These are phyloP conservation scores for Nomada ruficornis DNA, from an alignment of 2,888 invertebrate genomes.

Conservation along the genomic window DNA sequence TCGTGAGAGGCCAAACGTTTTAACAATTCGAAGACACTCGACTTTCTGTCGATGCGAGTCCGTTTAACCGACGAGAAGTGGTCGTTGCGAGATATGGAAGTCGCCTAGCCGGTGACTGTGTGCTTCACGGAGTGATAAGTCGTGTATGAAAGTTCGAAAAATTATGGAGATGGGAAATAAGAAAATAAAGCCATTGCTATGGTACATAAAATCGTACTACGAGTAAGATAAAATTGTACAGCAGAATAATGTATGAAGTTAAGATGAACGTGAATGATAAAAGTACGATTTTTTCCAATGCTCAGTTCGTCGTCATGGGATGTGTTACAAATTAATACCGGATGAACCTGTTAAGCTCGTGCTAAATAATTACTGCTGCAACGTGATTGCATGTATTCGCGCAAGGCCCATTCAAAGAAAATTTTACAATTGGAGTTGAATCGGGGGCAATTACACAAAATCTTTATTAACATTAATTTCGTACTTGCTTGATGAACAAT, in stretches of 20 bases:
- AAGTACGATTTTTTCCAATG: background rate
- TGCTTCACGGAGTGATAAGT: conserved; percentile 16
- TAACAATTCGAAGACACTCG: conserved; percentile 60
- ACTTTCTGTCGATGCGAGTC: conserved; percentile 64
- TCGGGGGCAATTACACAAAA: background rate
- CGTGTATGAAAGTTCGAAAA: background rate
- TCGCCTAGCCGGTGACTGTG: conserved; percentile 14
- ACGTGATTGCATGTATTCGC: background rate
- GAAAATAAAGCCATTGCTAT: background rate
- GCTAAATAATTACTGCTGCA: background rate
- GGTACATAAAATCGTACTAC: background rate
- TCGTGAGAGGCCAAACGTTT: conserved; percentile 37
- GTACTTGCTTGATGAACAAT: conserved; percentile 24
- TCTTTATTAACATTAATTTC: conserved; percentile 25
- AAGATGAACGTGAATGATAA: background rate
- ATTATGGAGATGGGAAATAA: background rate
- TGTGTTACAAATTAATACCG: background rate
- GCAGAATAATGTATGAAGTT: background rate
- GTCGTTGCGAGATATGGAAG: conserved; percentile 14
- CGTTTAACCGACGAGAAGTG: conserved; percentile 56
- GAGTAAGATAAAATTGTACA: background rate
- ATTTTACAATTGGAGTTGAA: background rate
- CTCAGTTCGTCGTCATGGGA: background rate
- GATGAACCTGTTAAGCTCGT: background rate
- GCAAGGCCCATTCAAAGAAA: background rate